Evolutionary conservation across 1,140 invertebrate genomes (phyloP), one percentile per base, ranked within the genome.

Genomic region (Drosophila prosaltans): DNA sequence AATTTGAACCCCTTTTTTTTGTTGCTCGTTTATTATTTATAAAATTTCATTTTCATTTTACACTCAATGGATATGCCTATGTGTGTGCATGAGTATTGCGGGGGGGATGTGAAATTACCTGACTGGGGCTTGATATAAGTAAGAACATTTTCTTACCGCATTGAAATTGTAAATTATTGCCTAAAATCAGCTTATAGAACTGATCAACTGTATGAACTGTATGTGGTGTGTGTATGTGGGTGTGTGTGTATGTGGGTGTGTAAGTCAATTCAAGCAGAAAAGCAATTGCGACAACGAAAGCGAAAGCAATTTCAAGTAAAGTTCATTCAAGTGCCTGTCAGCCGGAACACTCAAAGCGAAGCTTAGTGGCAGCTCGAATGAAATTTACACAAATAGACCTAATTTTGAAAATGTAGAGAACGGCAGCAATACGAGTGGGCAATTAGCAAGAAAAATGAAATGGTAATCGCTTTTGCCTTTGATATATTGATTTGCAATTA

Each of bases 401-500:
- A 77, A 69, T 70, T 65, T 61, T 69, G 36, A 54, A 54, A 59
- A 36, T 16, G 51, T 41, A 16, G 48, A 26, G 43, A 39, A 10
- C 32, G 59, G 69, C 5, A 24, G 40, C 59, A 45, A 61, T 59
- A 69, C 57, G 26, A 76, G 76, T 67, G 57, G 40, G 72, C 84
- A 88, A 88, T 88, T 88, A 89, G 73, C 80, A 80, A 24, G 65
- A 59, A 60, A 39, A 48, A 51, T 36, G 24, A 51, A 51, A 51
- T 51, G 21, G 45, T 51, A 26, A 51, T 26, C 21, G 45, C 45
- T 51, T 51, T 51, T 51, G 45, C 45, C 65, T 61, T 62, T 72
- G 69, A 36, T 70, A 62, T 88, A 88, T 88, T 72, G 83, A 88
- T 88, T 88, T 88, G 70, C 74, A 83, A 88, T 88, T 83, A 89